A percentile compares a stretch with the other conserved stretches of the same genome.
These are phyloP conservation scores for Onychostruthus taczanowskii DNA, from an alignment of 2,113 vertebrate genomes.

Conservation along the genomic window DNA sequence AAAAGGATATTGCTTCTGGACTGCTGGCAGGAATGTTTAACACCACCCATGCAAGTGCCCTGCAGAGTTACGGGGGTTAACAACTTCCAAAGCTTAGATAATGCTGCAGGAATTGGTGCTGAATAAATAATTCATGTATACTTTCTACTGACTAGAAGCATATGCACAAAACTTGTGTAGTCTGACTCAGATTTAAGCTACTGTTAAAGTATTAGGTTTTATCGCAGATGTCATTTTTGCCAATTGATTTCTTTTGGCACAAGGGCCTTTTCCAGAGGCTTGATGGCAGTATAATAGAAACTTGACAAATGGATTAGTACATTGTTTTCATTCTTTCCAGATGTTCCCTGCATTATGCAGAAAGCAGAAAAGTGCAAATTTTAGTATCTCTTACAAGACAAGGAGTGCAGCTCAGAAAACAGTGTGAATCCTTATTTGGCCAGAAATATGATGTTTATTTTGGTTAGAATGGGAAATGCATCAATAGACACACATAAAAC, in stretches of 20 bases:
- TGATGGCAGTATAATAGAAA: background rate
- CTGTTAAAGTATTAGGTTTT: background rate
- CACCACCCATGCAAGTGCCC: background rate
- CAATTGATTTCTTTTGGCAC: background rate
- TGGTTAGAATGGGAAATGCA: fast-evolving
- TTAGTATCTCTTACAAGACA: background rate
- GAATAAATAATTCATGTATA: constrained; percentile 11
- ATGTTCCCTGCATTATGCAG: background rate
- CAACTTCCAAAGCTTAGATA: background rate
- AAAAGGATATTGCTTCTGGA: background rate
- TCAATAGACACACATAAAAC: background rate
- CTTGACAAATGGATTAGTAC: constrained; percentile 7
- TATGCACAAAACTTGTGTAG: background rate
- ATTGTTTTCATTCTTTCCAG: background rate
- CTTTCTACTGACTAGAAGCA: background rate
- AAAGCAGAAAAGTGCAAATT: background rate
- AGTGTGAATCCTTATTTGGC: background rate
- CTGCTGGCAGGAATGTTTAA: background rate
- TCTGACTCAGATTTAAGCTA: background rate
- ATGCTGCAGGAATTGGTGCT: background rate
- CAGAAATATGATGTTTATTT: background rate
- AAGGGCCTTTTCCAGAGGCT: background rate
- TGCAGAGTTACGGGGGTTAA: background rate
- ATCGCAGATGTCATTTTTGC: background rate
- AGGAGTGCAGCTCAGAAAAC: background rate